Evolutionary conservation across 1,140 invertebrate species (phyloP).

Genomic region (Anoplophora glabripennis): DNA sequence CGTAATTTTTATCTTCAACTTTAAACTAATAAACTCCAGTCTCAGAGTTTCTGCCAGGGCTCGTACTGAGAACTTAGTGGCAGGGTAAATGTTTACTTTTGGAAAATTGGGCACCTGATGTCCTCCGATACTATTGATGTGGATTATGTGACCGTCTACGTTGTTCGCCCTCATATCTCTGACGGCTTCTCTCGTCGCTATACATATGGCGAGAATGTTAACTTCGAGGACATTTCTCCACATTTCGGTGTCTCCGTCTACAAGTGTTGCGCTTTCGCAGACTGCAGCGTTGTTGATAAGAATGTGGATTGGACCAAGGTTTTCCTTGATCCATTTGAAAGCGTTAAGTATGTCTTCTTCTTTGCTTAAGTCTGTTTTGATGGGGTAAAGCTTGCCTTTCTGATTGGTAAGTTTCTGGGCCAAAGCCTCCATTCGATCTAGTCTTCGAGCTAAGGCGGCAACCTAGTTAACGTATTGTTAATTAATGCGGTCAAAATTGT

Average conservation of each 20-base stretch:
- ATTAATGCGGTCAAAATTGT: too few species aligned
- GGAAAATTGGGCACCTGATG: constrained; percentile 22
- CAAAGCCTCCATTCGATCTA: constrained; percentile 63
- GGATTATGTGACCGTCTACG: constrained; percentile 65
- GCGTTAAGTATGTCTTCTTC: constrained; percentile 61
- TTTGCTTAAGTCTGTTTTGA: constrained; percentile 60
- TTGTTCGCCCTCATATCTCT: constrained; percentile 57
- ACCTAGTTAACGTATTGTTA: too few species aligned
- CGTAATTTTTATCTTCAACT: too few species aligned
- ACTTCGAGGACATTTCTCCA: constrained; percentile 23
- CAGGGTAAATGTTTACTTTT: constrained; percentile 50
- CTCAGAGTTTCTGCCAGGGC: constrained; percentile 55
- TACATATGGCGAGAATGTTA: constrained; percentile 55
- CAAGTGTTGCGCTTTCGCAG: not conserved
- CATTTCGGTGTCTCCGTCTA: constrained; percentile 24
- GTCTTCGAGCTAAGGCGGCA: constrained; percentile 65
- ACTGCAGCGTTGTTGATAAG: constrained; percentile 67
- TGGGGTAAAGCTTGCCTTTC: constrained; percentile 60
- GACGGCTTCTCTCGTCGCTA: constrained; percentile 62
- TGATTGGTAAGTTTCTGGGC: constrained; percentile 63
- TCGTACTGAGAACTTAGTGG: constrained; percentile 56
- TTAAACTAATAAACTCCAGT: constrained; percentile 48
- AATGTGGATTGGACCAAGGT: constrained; percentile 62
- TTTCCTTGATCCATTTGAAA: constrained; percentile 58
- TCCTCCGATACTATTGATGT: constrained; percentile 58